phyloP scores from a whole-genome alignment of 2,888 invertebrate genomes.

The Melieria crassipennis region DNA sequence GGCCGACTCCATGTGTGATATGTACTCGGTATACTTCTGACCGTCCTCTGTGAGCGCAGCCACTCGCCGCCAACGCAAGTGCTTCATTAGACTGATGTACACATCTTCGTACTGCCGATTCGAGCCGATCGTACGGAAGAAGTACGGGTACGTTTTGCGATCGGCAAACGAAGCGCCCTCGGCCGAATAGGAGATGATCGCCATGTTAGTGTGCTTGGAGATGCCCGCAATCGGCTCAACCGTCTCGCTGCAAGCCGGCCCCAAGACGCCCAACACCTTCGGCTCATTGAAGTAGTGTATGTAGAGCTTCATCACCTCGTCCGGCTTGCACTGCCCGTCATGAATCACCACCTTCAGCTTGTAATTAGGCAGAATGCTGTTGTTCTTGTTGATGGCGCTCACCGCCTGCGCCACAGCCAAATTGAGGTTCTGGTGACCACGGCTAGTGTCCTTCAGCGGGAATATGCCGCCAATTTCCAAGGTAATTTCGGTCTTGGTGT shows the following conservation, averaged over 20 bases:
- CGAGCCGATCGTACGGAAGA: conserved; percentile 83
- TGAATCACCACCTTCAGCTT: conserved; percentile 69
- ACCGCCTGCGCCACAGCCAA: conserved; percentile 73
- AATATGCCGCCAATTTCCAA: conserved; percentile 65
- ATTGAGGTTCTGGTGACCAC: conserved; percentile 68
- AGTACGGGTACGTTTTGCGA: conserved; percentile 77
- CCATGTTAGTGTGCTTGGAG: conserved; percentile 76
- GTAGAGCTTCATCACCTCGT: conserved; percentile 79
- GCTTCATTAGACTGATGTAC: conserved; percentile 71
- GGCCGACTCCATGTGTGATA: conserved; percentile 75
- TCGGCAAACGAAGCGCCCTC: conserved; percentile 79
- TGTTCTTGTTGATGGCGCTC: conserved; percentile 72
- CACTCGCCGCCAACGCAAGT: conserved; percentile 75
- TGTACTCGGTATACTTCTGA: conserved; percentile 81
- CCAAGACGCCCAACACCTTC: conserved; percentile 76
- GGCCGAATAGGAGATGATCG: conserved; percentile 81
- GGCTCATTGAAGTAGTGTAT: conserved; percentile 72
- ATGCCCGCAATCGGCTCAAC: conserved; percentile 82
- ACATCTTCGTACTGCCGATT: conserved; percentile 73
- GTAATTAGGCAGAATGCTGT: conserved; percentile 71
- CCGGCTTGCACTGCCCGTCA: conserved; percentile 77
- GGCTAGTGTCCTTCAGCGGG: conserved; percentile 71
- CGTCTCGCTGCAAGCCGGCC: conserved; percentile 84
- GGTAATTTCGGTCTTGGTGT: conserved; percentile 42
- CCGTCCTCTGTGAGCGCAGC: conserved; percentile 83